Base-by-base conservation (phyloP, 2,113 vertebrate species). In the Rissa tridactyla region DNA sequence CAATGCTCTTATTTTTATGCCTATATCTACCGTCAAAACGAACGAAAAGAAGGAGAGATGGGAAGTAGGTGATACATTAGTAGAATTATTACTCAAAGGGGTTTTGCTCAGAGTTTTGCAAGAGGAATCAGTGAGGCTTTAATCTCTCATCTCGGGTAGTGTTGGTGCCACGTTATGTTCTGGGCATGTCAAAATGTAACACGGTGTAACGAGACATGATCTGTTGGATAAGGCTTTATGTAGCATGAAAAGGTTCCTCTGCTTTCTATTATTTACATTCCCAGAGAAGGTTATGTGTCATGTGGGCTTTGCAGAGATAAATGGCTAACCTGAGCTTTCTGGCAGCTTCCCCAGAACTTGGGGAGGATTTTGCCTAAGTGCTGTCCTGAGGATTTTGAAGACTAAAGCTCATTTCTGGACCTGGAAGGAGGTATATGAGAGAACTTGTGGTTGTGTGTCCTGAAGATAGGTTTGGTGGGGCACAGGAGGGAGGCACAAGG, bases 191-290 rank as follows among this genome's bases (percentile, higher is more conserved):
- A 10, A 93, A 95, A 91, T 62, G 34, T 89, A 88, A 85, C 55
- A 60, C 23, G 36, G 57, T 26, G 11, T 88, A 93, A 93, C 10
- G 13, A 84, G 92, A 82, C 36, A 7, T 73, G 80, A 77, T 82
- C 64, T 79, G 89, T 88, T 81, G 82, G 73, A 84, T 82, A 65
- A 75, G 69, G 79, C 77, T 96, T 97, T 96, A 76, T 82, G 92
- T 89, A 92, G 73, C 75, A 40, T 49, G 62, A 89, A 92, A 93
- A 96, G 68, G 23, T 94, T 94, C 76, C 71, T 83, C 73, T 71
- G 22, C 81, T 71, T 84, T 88, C 57, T 55, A 72, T 96, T 94
- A 93, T 95, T 97, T 96, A 65, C 85, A 10, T 95, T 97, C 95
- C 79, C 55, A 6, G 54, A 64, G 94, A 97, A 97, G 88, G 83